Evolutionary conservation across 30 jellyfish, hydroid and myxozoan species (phyloP), one percentile per base, ranked within the genome.

Genomic region (Aurelia aurita): DNA sequence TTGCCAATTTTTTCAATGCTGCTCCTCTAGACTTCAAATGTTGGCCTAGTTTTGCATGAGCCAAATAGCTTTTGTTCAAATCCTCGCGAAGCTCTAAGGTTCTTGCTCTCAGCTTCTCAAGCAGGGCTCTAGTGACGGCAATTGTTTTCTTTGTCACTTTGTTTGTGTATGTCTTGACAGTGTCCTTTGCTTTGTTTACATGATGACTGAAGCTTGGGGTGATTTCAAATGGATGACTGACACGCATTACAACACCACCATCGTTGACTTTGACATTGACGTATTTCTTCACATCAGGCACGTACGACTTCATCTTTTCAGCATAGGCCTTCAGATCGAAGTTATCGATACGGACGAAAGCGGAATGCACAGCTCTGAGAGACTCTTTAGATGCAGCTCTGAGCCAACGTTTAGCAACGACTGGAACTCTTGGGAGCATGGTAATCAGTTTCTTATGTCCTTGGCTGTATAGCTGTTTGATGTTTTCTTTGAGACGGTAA

Each of bases 121-220:
- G 68, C 81, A 80, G 26, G 16, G 78, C 64, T 23, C 58, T 64
- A 11, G 87, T 60, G 60, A 82, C 54, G 2, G 79, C 55, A 9
- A 49, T 27, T 8, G 91, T 69, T 58, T 47, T 75, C 19, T 71
- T 43, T 18, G 53, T 82, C 80, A 82, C 73, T 45, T 58, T 65
- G 20, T 82, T 63, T 5, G 92, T 78, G 79, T 59, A 49, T 15
- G 69, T 13, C 44, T 65, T 28, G 27, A 81, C 78, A 23, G 57
- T 80, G 22, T 57, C 32, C 25, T 70, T 80, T 2, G 72, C 79
- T 10, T 77, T 79, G 13, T 32, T 25, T 43, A 73, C 69, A 59
- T 92, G 96, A 64, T 80, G 49, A 26, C 67, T 74, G 89, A 92
- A 73, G 25, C 83, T 80, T 23, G 98, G 98, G 34, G 77, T 83